phyloP scores from a whole-genome alignment of 2,797 vertebrate genomes.

The Dipus sagitta region DNA sequence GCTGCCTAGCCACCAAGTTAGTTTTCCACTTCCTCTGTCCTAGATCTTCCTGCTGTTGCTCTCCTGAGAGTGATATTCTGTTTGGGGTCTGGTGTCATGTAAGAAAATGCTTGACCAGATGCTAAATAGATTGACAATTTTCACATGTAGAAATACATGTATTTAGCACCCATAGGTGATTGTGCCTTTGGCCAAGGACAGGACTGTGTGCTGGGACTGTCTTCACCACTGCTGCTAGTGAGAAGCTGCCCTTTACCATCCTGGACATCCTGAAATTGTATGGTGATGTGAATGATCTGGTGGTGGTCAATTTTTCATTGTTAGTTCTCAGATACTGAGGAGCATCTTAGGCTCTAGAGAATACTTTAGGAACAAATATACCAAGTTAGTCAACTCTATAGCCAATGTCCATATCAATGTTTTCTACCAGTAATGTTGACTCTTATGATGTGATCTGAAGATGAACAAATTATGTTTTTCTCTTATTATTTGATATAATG shows the following conservation, averaged over 20 bases:
- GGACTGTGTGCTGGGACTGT: background rate
- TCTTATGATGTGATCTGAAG: slow-evolving; percentile 6
- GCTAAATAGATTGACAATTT: slow-evolving; percentile 1
- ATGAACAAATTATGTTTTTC: slow-evolving; percentile 12
- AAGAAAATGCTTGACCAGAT: background rate
- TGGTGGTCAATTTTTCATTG: rapidly evolving
- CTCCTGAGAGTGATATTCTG: background rate
- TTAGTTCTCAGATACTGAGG: background rate
- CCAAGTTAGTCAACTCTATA: background rate
- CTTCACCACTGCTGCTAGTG: background rate
- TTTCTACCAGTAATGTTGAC: background rate
- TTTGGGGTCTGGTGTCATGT: background rate
- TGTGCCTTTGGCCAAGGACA: background rate
- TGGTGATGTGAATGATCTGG: rapidly evolving
- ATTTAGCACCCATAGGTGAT: background rate
- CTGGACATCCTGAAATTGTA: background rate
- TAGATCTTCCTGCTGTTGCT: background rate
- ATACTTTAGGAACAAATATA: background rate
- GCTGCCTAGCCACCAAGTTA: background rate
- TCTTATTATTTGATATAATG: slow-evolving; percentile 1
- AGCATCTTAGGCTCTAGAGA: background rate
- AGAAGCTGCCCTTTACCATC: background rate
- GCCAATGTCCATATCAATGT: slow-evolving; percentile 11
- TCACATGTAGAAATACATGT: background rate
- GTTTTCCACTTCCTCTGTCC: rapidly evolving